Conservation (phyloP, 2,797 vertebrate species). For the Chaetophractus vellerosus region DNA sequence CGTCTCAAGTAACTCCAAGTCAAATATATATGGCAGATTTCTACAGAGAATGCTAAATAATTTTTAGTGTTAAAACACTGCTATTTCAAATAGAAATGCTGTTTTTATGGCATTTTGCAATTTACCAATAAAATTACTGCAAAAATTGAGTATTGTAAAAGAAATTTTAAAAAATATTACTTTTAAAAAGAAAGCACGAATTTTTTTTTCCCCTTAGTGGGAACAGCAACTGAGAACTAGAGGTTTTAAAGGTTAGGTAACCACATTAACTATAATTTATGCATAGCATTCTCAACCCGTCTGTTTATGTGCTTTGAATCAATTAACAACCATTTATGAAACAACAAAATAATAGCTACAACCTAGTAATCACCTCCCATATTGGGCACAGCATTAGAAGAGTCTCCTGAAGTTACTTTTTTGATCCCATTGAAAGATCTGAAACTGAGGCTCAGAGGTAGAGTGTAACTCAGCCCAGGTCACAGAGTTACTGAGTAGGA, state of each 20-base stretch:
- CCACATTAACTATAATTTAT: neutral
- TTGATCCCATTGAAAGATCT: neutral
- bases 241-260: neutral
- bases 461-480: neutral
- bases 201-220: neutral
- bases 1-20: conserved; percentile 48
- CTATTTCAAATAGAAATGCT: conserved; percentile 42
- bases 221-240: neutral
- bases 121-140: conserved; percentile 4
- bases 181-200: neutral
- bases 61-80: conserved; percentile 46
- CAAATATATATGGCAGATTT: neutral
- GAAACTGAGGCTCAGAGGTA: neutral
- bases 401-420: neutral
- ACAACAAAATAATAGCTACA: neutral
- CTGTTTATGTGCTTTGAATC: conserved; percentile 14
- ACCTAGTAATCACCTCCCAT: neutral
- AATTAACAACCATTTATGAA: conserved; percentile 1
- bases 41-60: neutral
- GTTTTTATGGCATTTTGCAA: neutral
- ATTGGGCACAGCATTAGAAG: neutral
- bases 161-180: neutral
- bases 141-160: conserved; percentile 11
- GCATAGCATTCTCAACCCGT: neutral
- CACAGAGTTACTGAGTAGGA: neutral